These are phyloP conservation scores for Nomada fucata DNA, from an alignment of 2,888 invertebrate species.

Conservation along the genomic window DNA sequence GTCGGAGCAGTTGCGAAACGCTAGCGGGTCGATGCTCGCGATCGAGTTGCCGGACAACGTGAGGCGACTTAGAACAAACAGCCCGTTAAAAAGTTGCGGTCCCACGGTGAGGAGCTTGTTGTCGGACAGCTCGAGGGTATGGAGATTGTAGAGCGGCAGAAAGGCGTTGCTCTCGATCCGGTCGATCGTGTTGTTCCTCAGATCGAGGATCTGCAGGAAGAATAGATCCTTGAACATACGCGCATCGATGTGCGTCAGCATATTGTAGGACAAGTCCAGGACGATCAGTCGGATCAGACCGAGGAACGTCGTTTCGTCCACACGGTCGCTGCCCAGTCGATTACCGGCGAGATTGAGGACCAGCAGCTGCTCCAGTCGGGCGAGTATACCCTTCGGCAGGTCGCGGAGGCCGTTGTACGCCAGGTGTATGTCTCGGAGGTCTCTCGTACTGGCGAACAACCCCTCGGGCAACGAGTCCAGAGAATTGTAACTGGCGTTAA, in stretches of 20 bases:
- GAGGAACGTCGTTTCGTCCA: constrained; percentile 93
- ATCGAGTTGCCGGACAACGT: constrained; percentile 94
- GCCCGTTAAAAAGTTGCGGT: constrained; percentile 92
- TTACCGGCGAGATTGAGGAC: constrained; percentile 94
- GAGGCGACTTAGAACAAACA: constrained; percentile 92
- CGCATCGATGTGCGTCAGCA: constrained; percentile 92
- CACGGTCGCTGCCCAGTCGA: constrained; percentile 92
- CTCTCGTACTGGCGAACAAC: constrained; percentile 92
- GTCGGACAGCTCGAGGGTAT: constrained; percentile 94
- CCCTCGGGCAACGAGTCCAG: constrained; percentile 92
- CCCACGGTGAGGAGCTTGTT: constrained; percentile 93
- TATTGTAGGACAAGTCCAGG: constrained; percentile 93
- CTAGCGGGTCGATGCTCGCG: constrained; percentile 90
- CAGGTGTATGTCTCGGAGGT: constrained; percentile 92
- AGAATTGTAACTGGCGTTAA: constrained; percentile 95
- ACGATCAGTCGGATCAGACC: constrained; percentile 94
- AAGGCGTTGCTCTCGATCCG: constrained; percentile 95
- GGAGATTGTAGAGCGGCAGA: constrained; percentile 93
- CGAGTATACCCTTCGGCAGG: constrained; percentile 92
- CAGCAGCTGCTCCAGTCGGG: constrained; percentile 92
- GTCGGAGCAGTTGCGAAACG: constrained; percentile 94
- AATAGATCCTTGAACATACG: constrained; percentile 94
- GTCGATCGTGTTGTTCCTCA: constrained; percentile 95
- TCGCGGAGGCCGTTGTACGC: constrained; percentile 94
- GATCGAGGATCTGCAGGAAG: constrained; percentile 93